Evolutionary conservation across 2,797 vertebrate species (phyloP).

Genomic region (Falco rusticolus): DNA sequence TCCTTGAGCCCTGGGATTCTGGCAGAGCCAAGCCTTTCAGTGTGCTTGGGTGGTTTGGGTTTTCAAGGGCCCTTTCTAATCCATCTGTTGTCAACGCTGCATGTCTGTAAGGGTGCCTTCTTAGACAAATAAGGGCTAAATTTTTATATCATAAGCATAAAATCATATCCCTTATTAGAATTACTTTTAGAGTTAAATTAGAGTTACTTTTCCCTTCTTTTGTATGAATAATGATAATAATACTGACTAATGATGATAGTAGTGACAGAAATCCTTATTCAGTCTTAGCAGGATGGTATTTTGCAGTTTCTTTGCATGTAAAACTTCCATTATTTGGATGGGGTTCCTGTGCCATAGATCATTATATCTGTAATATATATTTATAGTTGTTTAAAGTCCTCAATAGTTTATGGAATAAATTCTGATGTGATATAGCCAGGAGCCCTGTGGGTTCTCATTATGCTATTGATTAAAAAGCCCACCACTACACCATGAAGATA

Average conservation of each 20-base stretch:
- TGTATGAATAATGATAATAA: background rate
- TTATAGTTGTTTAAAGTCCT: slow-evolving; percentile 25
- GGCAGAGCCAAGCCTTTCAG: background rate
- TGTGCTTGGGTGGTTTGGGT: background rate
- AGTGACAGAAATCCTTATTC: background rate
- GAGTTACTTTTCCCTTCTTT: background rate
- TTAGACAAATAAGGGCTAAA: background rate
- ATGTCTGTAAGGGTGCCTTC: background rate
- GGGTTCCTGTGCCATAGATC: background rate
- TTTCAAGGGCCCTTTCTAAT: background rate
- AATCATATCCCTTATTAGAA: background rate
- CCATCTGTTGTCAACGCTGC: background rate
- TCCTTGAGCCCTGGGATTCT: background rate
- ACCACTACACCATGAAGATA: background rate
- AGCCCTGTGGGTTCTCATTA: slow-evolving; percentile 17
- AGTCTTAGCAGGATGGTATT: background rate
- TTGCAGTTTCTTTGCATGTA: background rate
- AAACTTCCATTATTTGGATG: background rate
- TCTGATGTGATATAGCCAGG: background rate
- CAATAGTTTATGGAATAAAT: slow-evolving; percentile 21
- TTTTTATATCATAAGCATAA: background rate
- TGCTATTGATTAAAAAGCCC: slow-evolving; percentile 33
- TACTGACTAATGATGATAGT: background rate
- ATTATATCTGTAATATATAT: slow-evolving; percentile 9
- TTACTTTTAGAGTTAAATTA: too few species aligned